phyloP scores from a whole-genome alignment of 1,140 invertebrate genomes.

The Psix sp. region DNA sequence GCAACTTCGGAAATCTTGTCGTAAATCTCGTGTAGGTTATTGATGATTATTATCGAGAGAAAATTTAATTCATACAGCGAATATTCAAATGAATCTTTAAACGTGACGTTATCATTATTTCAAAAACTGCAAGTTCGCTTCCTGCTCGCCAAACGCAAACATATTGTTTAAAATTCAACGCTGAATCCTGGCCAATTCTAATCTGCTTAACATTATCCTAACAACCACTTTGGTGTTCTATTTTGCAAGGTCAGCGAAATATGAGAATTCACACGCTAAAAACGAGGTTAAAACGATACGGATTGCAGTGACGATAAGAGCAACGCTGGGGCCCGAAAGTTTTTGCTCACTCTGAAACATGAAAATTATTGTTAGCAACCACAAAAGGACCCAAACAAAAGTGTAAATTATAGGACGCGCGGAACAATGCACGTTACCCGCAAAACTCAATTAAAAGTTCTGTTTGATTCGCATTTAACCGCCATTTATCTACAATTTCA shows the following conservation, averaged over 20 bases:
- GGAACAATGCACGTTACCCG: slow-evolving; percentile 10
- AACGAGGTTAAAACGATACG: slow-evolving; percentile 29
- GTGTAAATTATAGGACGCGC: slow-evolving; percentile 7
- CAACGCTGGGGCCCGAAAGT: neutral
- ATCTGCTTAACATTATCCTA: slow-evolving; percentile 37
- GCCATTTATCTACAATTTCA: slow-evolving; percentile 15
- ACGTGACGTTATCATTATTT: slow-evolving; percentile 5
- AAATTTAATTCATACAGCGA: no score
- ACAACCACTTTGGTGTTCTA: slow-evolving; percentile 25
- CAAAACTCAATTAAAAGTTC: slow-evolving; percentile 28
- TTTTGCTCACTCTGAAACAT: neutral
- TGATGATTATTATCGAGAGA: slow-evolving; percentile 13
- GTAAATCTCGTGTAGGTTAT: slow-evolving; percentile 19
- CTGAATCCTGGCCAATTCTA: slow-evolving; percentile 24
- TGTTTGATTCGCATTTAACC: slow-evolving; percentile 23
- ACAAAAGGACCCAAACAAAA: neutral
- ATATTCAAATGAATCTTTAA: slow-evolving; percentile 14
- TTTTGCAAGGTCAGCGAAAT: slow-evolving; percentile 28
- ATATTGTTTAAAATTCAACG: slow-evolving; percentile 29
- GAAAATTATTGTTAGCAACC: slow-evolving; percentile 1
- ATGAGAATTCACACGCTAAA: slow-evolving; percentile 5
- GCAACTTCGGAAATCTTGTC: slow-evolving; percentile 15
- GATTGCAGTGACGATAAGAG: slow-evolving; percentile 1
- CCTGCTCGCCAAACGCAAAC: slow-evolving; percentile 2
- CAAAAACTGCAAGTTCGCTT: slow-evolving; percentile 18